Base-by-base conservation (phyloP, 2,888 invertebrate species). In the Acronicta aceris region DNA sequence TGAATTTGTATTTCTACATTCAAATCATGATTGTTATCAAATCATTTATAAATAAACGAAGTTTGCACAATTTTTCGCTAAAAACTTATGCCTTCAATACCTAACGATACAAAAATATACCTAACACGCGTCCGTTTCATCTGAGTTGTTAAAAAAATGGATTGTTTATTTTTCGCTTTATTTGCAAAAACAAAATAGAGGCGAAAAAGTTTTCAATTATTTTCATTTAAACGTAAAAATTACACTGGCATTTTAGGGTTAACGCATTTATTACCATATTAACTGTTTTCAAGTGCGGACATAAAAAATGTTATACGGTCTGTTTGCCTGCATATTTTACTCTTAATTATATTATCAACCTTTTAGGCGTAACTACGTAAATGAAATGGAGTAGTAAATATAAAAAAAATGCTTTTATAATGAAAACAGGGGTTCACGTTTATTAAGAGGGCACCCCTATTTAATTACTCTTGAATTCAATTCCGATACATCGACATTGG, bases 61-160 rank as follows among this genome's bases (percentile, higher is more conserved):
- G 2, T 25, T 25, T 25, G 2, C 5, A 2, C 2, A 2, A 25
- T 42, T 41, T 9, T 0, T 12, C 73, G 67, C 73, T 30, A 0
- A 25, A 12, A 1, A 6, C 52, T 60, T 3, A 1, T 56, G 13
- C 0, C 61, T 60, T 60, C 0, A 12, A 38, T 13, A 12, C 0
- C 0, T 2, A 46, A 21, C 46, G 51, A 63, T 74, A 69, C 50
- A 76, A 81, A 81, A 79, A 71, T 67, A 78, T 78, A n/a, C n/a
- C n/a, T n/a, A n/a, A n/a, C n/a, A n/a, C n/a, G n/a, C n/a, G n/a
- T n/a, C n/a, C n/a, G n/a, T n/a, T n/a, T n/a, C n/a, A n/a, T n/a
- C n/a, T n/a, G n/a, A n/a, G n/a, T n/a, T n/a, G n/a, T n/a, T n/a
- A n/a, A n/a, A n/a, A n/a, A n/a, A n/a, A n/a, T n/a, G n/a, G 66